These are phyloP conservation scores for Heliconius sara DNA, from an alignment of 2,888 invertebrate genomes.

Conservation along the genomic window DNA sequence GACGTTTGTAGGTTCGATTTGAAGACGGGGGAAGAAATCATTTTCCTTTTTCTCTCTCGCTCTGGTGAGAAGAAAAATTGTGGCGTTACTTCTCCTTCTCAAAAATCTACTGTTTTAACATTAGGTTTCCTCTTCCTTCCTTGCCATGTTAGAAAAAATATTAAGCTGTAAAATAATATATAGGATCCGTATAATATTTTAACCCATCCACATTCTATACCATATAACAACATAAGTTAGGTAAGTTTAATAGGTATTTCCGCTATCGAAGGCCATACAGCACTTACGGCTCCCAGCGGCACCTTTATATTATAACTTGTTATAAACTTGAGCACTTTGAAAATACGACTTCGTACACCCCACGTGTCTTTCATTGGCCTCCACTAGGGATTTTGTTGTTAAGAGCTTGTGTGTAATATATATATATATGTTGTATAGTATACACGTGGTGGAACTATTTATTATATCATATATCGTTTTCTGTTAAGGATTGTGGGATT, in stretches of 20 bases:
- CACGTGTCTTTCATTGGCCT: constrained; percentile 32
- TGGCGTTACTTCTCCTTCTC: too few relatives aligned
- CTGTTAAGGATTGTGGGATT: background rate
- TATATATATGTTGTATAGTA: background rate
- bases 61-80: too few relatives aligned
- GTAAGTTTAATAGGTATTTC: constrained; percentile 48
- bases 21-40: too few relatives aligned
- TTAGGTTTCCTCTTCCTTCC: too few relatives aligned
- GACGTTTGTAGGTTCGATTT: too few relatives aligned
- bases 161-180: background rate
- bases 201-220: background rate
- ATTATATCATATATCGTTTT: background rate
- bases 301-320: constrained; percentile 49
- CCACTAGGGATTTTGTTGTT: constrained; percentile 21
- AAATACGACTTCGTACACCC: constrained; percentile 33
- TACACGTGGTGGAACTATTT: background rate
- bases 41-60: too few relatives aligned
- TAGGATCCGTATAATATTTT: background rate
- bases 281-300: constrained; percentile 48
- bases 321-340: constrained; percentile 43
- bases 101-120: too few relatives aligned
- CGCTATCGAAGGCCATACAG: constrained; percentile 44
- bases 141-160: too few relatives aligned
- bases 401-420: background rate
- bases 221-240: background rate